Evolutionary conservation across 1,140 invertebrate genomes (phyloP).

Genomic region (Euwallacea fornicatus): DNA sequence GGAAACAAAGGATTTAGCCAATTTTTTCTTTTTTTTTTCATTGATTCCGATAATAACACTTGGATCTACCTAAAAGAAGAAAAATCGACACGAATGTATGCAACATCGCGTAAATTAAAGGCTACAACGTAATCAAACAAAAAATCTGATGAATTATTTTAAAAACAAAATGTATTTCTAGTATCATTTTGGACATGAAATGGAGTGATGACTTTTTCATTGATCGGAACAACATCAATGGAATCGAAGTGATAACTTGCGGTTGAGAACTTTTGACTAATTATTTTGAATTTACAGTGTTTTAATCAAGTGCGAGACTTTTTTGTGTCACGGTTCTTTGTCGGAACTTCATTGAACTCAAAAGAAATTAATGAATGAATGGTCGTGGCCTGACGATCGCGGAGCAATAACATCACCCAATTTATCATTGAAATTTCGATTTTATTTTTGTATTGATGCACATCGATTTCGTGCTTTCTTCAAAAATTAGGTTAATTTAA

Average conservation of each 20-base stretch:
- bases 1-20: too few species aligned
- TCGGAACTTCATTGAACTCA: constrained; percentile 12
- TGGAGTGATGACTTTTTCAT: constrained; percentile 22
- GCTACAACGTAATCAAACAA: not conserved
- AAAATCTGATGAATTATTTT: constrained; percentile 16
- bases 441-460: too few species aligned
- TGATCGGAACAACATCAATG: constrained; percentile 18
- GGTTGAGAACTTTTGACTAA: constrained; percentile 17
- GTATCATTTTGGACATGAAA: constrained; percentile 3
- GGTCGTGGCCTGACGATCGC: too few species aligned
- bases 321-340: constrained; percentile 6
- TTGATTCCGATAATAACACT: too few species aligned
- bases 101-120: constrained; percentile 15
- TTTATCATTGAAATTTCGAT: too few species aligned
- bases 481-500: too few species aligned
- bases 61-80: not conserved
- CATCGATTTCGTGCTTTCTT: too few species aligned
- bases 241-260: constrained; percentile 15
- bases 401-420: too few species aligned
- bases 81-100: not conserved
- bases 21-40: too few species aligned
- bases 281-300: constrained; percentile 18
- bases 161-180: constrained; percentile 12
- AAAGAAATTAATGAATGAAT: constrained; percentile 13
- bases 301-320: constrained; percentile 5